These are phyloP conservation scores for Urocyon cinereoargenteus DNA, from an alignment of 2,797 vertebrate genomes.

Conservation along the genomic window DNA sequence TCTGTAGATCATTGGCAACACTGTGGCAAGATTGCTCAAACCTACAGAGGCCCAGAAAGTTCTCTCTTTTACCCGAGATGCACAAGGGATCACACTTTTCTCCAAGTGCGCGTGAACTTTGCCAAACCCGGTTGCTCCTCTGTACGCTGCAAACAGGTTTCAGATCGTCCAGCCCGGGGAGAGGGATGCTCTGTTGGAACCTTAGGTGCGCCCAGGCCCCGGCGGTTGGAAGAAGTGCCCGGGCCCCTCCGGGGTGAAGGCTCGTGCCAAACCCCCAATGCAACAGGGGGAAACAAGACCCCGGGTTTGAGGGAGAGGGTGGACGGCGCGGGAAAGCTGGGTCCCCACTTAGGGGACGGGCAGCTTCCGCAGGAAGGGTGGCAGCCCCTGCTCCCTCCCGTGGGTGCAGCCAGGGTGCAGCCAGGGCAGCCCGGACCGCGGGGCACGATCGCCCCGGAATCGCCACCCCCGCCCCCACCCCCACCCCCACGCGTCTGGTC, in stretches of 20 bases:
- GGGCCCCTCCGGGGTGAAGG: neutral
- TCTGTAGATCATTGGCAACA: slow-evolving; percentile 85
- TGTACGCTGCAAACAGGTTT: slow-evolving; percentile 69
- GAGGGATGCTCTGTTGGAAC: slow-evolving; percentile 71
- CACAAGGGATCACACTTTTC: slow-evolving; percentile 72
- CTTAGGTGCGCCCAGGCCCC: neutral
- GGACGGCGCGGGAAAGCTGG: too few species aligned
- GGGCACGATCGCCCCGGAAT: slow-evolving; percentile 18
- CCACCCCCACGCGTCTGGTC: neutral
- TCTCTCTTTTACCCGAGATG: slow-evolving; percentile 76
- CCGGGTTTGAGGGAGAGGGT: neutral
- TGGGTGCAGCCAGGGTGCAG: neutral
- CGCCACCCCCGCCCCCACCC: too few species aligned
- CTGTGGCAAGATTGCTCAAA: slow-evolving; percentile 55
- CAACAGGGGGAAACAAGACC: neutral
- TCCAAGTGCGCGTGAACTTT: slow-evolving; percentile 73
- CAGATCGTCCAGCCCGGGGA: slow-evolving; percentile 24
- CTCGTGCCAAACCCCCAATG: neutral
- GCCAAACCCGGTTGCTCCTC: slow-evolving; percentile 57
- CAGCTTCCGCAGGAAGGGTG: slow-evolving; percentile 37
- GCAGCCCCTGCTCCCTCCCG: neutral
- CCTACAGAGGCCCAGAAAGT: slow-evolving; percentile 18
- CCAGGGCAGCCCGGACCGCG: neutral
- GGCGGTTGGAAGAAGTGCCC: neutral
- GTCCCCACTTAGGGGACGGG: slow-evolving; percentile 69